A percentile compares a stretch with the other conserved stretches of the same genome.
These are phyloP conservation scores for Luffia ferchaultella DNA, from an alignment of 2,888 invertebrate species.

Conservation along the genomic window DNA sequence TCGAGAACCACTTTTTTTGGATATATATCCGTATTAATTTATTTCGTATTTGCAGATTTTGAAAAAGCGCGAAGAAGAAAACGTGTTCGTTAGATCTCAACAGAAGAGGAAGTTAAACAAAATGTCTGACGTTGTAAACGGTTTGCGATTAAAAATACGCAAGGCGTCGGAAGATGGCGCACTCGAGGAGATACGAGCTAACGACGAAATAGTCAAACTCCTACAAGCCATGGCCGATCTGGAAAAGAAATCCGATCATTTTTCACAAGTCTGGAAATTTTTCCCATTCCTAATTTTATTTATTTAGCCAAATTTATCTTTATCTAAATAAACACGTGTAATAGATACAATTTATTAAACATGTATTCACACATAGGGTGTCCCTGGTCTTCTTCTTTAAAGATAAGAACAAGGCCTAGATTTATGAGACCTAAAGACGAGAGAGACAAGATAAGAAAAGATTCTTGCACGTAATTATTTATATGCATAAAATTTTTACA, in stretches of 20 bases:
- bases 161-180: conserved; percentile 72
- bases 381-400: too few species aligned
- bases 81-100: conserved; percentile 78
- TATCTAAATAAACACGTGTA: too few species aligned
- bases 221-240: conserved; percentile 73
- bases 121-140: conserved; percentile 75
- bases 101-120: conserved; percentile 81
- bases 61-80: conserved; percentile 88
- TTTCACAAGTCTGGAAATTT: conserved; percentile 69
- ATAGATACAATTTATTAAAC: too few species aligned
- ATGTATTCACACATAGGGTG: too few species aligned
- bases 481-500: too few species aligned
- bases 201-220: conserved; percentile 72
- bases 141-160: conserved; percentile 69
- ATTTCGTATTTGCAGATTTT: too few species aligned
- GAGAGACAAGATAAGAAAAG: too few species aligned
- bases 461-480: too few species aligned
- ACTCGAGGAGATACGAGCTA: conserved; percentile 72
- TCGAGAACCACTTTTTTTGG: too few species aligned
- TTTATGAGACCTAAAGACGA: too few species aligned
- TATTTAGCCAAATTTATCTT: not conserved
- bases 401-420: too few species aligned
- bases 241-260: conserved; percentile 74
- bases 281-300: not conserved
- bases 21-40: too few species aligned